These are phyloP conservation scores for Colletes latitarsis DNA, from an alignment of 1,140 invertebrate species.

Conservation along the genomic window DNA sequence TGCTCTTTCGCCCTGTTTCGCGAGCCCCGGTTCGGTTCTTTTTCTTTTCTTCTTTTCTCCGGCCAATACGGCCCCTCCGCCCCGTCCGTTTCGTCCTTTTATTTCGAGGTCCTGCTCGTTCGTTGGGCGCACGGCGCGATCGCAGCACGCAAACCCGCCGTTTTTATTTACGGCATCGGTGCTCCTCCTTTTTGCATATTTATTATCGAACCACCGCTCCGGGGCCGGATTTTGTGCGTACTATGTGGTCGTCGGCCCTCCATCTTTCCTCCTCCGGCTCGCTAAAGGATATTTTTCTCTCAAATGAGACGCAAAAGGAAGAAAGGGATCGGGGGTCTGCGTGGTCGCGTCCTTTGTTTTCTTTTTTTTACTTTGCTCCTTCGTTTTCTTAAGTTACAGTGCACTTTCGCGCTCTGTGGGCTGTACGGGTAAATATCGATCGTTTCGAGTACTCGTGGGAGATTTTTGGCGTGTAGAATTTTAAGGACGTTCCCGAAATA, in stretches of 20 bases:
- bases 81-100: constrained; percentile 36
- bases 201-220: constrained; percentile 53
- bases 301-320: constrained; percentile 7
- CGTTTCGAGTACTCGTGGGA: too few species aligned
- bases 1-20: constrained; percentile 13
- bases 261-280: background rate
- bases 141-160: constrained; percentile 52
- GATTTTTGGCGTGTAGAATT: too few species aligned
- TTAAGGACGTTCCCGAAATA: too few species aligned
- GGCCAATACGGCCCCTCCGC: background rate
- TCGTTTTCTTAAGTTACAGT: too few species aligned
- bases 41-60: constrained; percentile 13
- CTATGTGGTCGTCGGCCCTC: constrained; percentile 32
- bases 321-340: background rate
- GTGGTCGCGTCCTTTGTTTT: background rate
- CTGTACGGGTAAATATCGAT: too few species aligned
- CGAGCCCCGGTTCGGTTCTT: constrained; percentile 6
- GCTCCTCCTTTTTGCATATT: constrained; percentile 68
- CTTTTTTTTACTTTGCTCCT: background rate
- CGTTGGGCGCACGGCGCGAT: background rate
- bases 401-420: too few species aligned
- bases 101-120: constrained; percentile 45
- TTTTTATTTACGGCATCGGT: constrained; percentile 65
- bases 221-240: constrained; percentile 48
- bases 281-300: constrained; percentile 39